Percentiles rank a stretch among this genome's conserved stretches.
These are phyloP conservation scores for Aegithalos caudatus DNA, from an alignment of 2,113 vertebrate genomes.

Conservation along the genomic window DNA sequence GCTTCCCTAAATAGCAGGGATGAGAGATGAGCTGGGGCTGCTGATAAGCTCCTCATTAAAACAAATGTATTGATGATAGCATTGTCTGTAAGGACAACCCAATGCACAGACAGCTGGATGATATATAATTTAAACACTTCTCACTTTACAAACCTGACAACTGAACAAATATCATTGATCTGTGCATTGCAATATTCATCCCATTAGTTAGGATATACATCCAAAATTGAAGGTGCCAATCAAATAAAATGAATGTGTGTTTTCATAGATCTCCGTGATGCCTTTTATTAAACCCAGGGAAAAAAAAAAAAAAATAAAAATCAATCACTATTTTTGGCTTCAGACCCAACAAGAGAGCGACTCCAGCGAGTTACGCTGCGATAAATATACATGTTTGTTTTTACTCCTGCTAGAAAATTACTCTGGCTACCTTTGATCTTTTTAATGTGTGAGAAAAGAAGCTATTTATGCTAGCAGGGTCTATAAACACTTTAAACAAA, in stretches of 20 bases:
- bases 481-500: slow-evolving; percentile 37
- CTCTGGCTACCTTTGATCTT: slow-evolving; percentile 45
- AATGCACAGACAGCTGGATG: slow-evolving; percentile 17
- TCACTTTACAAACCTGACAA: slow-evolving; percentile 63
- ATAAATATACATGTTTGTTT: slow-evolving; percentile 30
- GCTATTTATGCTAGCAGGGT: slow-evolving; percentile 6
- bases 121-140: slow-evolving; percentile 45
- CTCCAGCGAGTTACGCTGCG: neutral
- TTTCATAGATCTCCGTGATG: slow-evolving; percentile 27
- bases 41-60: slow-evolving; percentile 43
- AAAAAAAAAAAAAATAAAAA: neutral
- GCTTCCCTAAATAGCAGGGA: neutral
- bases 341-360: neutral
- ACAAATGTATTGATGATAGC: neutral
- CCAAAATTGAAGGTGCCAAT: slow-evolving; percentile 70
- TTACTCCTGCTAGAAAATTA: slow-evolving; percentile 4
- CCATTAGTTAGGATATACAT: slow-evolving; percentile 58
- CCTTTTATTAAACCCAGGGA: slow-evolving; percentile 52
- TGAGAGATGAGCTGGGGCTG: neutral
- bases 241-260: slow-evolving; percentile 59
- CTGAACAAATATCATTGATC: slow-evolving; percentile 67
- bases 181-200: slow-evolving; percentile 53
- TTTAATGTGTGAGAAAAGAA: slow-evolving; percentile 42
- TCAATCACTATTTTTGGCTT: slow-evolving; percentile 40
- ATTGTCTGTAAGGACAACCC: neutral